Evolutionary conservation across 2,888 invertebrate genomes (phyloP).

Genomic region (Polietes domitor): DNA sequence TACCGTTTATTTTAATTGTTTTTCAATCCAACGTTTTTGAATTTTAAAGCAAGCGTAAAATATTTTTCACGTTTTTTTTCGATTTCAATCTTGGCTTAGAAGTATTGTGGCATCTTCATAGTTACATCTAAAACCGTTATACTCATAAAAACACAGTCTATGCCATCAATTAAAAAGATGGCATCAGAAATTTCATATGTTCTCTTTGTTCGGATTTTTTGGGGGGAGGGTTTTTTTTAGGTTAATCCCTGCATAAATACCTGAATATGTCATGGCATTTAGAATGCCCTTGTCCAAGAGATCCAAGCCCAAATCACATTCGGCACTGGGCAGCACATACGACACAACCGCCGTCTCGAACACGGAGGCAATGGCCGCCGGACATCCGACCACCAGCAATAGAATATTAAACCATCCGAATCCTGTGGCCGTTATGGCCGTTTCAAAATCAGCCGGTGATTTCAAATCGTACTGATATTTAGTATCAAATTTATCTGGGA

Average conservation of each 20-base stretch:
- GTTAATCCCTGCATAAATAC: slow-evolving; percentile 78
- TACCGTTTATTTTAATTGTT: no score
- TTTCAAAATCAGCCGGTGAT: slow-evolving; percentile 84
- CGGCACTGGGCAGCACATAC: slow-evolving; percentile 88
- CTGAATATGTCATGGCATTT: slow-evolving; percentile 87
- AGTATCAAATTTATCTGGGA: slow-evolving; percentile 25
- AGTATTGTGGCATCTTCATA: no score
- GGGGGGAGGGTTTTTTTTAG: no score
- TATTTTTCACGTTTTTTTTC: no score
- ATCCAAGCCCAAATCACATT: slow-evolving; percentile 87
- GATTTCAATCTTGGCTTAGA: no score
- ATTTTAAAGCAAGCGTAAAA: no score
- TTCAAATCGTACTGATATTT: slow-evolving; percentile 32
- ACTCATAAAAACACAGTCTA: no score
- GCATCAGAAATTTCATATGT: neutral
- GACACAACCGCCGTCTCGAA: slow-evolving; percentile 88
- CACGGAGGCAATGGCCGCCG: slow-evolving; percentile 86
- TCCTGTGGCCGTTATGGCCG: slow-evolving; percentile 85
- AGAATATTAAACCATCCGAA: slow-evolving; percentile 87
- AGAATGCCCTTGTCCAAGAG: slow-evolving; percentile 87
- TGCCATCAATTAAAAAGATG: no score
- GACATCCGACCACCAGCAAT: slow-evolving; percentile 84
- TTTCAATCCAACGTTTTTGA: no score
- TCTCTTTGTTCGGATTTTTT: neutral
- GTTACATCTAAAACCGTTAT: no score